Evolutionary conservation across 2,888 invertebrate species (phyloP), one percentile per base, ranked within the genome.

Genomic region (Cyaniris semiargus): DNA sequence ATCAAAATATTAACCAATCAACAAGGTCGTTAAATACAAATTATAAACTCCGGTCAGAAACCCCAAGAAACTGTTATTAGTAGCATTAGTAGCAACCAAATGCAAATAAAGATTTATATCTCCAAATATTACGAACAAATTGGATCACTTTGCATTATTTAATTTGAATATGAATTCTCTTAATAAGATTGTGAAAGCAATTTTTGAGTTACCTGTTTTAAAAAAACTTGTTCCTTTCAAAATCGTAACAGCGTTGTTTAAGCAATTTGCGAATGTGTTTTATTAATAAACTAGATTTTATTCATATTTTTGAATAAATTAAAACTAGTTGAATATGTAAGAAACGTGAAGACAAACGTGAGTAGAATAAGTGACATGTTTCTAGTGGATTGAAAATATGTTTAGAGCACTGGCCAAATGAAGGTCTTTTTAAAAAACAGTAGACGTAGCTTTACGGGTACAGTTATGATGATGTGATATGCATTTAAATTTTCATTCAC

Each of bases 381-480:
- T 8, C 38, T 38, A 44, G 44, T 13, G 44, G 3, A 44, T 44
- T 44, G 3, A 44, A 44, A n/a, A n/a, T n/a, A 44, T 44, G 44
- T 44, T 44, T 44, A 44, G 44, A 44, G 44, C 44, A 44, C 10
- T 44, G 13, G 44, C 44, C 44, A 44, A 44, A 13, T 23, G 60
- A 10, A 60, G 60, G 60, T 44, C 15, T 72, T 72, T 72, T 66
- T 66, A 31, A 66, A 72, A 72, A 44, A n/a, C 21, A 72, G 44
- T 5, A 13, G 44, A 71, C 71, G 71, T 71, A 34, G 71, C 44
- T 44, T 5, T 1, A 38, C 23, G 13, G 21, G 13, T 38, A 21
- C 72, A 21, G 38, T 72, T 38, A 23, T 38, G n/a, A 31, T 21
- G 71, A 44, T 72, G 72, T 44, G 44, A 44, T 72, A 44, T 38